phyloP scores from a whole-genome alignment of 2,797 vertebrate genomes.

The Synaphobranchus kaupii region DNA sequence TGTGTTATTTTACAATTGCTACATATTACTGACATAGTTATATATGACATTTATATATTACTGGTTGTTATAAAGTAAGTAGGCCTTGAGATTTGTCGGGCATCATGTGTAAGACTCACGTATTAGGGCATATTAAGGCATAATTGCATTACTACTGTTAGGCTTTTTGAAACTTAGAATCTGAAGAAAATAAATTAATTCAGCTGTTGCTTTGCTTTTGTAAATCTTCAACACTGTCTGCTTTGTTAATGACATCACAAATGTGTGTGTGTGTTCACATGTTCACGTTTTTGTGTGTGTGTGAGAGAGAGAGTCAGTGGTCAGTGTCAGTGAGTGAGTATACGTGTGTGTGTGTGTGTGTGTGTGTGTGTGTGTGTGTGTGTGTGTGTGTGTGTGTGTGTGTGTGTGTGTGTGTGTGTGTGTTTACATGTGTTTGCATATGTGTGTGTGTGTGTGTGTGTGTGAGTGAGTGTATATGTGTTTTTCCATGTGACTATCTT shows the following conservation, averaged over 20 bases:
- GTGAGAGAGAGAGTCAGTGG: not conserved
- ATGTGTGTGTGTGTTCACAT: not conserved
- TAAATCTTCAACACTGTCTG: no score
- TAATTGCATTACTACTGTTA: not conserved
- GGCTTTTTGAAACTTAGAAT: not conserved
- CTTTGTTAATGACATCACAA: no score
- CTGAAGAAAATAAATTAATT: not conserved
- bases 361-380: not conserved
- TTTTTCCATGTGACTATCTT: slow-evolving; percentile 42
- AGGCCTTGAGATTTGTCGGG: not conserved
- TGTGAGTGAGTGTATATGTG: slow-evolving; percentile 18
- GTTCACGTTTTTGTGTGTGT: not conserved
- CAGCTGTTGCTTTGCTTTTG: no score
- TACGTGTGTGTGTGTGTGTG: not conserved
- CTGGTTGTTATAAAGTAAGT: not conserved
- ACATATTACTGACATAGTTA: not conserved
- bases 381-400: no score
- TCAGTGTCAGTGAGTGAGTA: no score
- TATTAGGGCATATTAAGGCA: not conserved
- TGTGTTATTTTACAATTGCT: no score
- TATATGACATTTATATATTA: not conserved
- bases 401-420: no score
- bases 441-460: not conserved
- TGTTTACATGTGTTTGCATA: no score
- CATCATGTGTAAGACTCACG: not conserved